Conservation (phyloP, 2,888 invertebrate genomes). For the Masnerella sp. region DNA sequence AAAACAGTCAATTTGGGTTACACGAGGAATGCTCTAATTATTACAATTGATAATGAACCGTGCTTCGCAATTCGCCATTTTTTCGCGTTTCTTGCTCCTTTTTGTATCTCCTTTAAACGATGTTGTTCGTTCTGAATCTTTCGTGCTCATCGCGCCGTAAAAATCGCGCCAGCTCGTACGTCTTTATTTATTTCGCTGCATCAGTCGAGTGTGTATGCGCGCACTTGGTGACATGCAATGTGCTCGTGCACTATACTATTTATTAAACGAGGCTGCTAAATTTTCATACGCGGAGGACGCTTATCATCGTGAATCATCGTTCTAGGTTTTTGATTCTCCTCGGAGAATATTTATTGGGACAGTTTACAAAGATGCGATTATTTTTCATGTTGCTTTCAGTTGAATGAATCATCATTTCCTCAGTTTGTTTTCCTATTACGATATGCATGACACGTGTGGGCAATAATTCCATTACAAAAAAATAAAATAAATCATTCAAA, state of each 20-base stretch:
- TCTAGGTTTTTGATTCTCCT: slow-evolving; percentile 14
- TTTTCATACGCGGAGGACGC: slow-evolving; percentile 25
- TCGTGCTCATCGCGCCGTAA: slow-evolving; percentile 26
- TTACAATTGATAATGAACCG: too few species aligned
- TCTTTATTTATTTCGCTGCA: slow-evolving; percentile 49
- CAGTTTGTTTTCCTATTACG: too few species aligned
- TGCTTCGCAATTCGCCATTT: too few species aligned
- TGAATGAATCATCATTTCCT: too few species aligned
- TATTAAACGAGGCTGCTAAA: slow-evolving; percentile 42
- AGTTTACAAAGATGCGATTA: slow-evolving; percentile 4
- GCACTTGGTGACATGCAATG: slow-evolving; percentile 40
- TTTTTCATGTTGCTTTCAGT: slow-evolving; percentile 3
- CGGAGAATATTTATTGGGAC: slow-evolving; percentile 18
- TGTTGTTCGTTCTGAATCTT: slow-evolving; percentile 23
- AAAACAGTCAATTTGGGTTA: too few species aligned
- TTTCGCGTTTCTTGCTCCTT: not conserved
- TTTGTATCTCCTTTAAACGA: slow-evolving; percentile 22
- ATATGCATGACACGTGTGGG: too few species aligned
- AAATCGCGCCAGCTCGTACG: slow-evolving; percentile 35
- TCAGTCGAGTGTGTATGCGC: slow-evolving; percentile 16
- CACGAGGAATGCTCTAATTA: too few species aligned
- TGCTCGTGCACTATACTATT: slow-evolving; percentile 29
- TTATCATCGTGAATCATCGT: slow-evolving; percentile 38
- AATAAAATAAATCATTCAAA: too few species aligned
- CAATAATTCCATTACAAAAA: too few species aligned